Evolutionary conservation across 2,797 vertebrate genomes (phyloP).

Genomic region (Danionella dracula): DNA sequence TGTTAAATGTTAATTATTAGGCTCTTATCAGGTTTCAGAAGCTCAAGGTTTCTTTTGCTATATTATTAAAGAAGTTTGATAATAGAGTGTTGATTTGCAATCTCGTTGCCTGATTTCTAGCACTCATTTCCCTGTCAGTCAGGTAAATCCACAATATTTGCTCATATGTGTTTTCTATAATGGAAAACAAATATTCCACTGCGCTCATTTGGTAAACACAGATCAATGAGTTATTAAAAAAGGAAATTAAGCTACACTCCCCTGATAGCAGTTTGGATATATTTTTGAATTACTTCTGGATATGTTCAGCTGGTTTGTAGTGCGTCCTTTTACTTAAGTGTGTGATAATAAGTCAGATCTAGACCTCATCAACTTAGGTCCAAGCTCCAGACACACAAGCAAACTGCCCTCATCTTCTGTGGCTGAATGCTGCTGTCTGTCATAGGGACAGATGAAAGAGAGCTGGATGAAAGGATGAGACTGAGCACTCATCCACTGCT

Average conservation of each 20-base stretch:
- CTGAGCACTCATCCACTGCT: conserved; percentile 40
- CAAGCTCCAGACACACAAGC: conserved; percentile 3
- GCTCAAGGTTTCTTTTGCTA: not conserved
- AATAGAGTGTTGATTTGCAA: not conserved
- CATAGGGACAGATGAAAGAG: conserved; percentile 44
- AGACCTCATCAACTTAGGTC: conserved; percentile 1
- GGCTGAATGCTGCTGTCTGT: conserved; percentile 11
- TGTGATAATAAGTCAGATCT: too few relatives aligned
- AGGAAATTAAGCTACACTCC: not conserved
- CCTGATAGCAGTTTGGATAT: not conserved
- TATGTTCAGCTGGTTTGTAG: not conserved
- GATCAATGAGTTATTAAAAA: not conserved
- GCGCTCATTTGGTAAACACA: too few relatives aligned
- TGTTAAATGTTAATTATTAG: not conserved
- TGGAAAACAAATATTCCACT: too few relatives aligned
- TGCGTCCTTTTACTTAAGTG: too few relatives aligned
- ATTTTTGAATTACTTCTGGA: not conserved
- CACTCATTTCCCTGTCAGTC: too few relatives aligned
- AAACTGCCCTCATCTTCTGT: conserved; percentile 23
- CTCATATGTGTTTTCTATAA: too few relatives aligned
- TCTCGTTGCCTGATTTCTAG: too few relatives aligned
- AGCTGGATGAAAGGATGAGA: conserved; percentile 48
- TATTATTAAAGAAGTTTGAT: not conserved
- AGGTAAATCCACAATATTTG: too few relatives aligned
- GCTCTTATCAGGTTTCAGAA: not conserved